Base-by-base conservation (phyloP, 2,888 invertebrate species). In the Chesias legatella region DNA sequence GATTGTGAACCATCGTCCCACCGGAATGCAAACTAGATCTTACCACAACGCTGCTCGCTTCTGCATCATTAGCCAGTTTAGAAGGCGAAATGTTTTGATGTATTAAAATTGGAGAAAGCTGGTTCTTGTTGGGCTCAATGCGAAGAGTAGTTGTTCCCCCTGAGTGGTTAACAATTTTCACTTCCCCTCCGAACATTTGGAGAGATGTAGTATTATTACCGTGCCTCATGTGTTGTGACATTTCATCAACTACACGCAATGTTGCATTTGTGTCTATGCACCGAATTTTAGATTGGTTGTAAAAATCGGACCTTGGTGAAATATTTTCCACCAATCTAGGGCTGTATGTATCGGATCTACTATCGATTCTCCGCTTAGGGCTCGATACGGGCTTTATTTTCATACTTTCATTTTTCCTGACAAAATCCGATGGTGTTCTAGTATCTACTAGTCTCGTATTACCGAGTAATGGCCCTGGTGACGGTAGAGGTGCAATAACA, bases 21-120 rank as follows among this genome's bases (percentile, higher is more conserved):
- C 96, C 96, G 0, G 95, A 95, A 63, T 95, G 92, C 39, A 96
- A 79, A 0, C 94, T 93, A 0, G 95, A 94, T 60, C 94, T 92
- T 10, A 96, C 94, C 47, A 96, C 94, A 48, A 94, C 91, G 39
- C 91, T 92, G 45, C 92, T 91, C 8, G 91, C 90, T 67, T 92
- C 91, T 10, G 73, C 63, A 34, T 85, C 86, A 52, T 69, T 78
- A 8, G 54, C 60, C 32, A 79, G 67, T 67, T 80, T 82, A 30
- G 88, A 86, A 33, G 89, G 88, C 24, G 85, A 83, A 56, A 86
- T 71, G 54, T 77, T 85, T 62, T 83, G 85, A 34, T 86, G 89
- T 52, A 88, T 82, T 53, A 86, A 60, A 49, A 90, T 85, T 13
- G 92, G 92, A 3, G 91, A 90, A 36, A 90, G 72, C 39, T 86